Evolutionary conservation across 2,113 vertebrate genomes (phyloP).

Genomic region (Nothobranchius furzeri): DNA sequence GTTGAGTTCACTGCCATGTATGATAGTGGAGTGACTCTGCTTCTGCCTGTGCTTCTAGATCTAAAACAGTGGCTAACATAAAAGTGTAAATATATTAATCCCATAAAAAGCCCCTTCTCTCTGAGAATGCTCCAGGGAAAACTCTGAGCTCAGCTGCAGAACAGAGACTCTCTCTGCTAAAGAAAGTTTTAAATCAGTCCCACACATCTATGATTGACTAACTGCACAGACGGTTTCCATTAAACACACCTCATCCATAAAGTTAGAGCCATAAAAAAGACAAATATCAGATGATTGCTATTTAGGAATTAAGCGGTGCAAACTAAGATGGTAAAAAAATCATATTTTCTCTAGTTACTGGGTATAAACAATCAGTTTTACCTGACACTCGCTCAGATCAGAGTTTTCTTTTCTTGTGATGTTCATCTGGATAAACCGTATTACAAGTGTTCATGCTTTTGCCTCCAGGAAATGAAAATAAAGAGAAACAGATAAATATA

Average conservation of each 20-base stretch:
- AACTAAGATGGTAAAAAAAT: not conserved
- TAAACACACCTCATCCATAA: not conserved
- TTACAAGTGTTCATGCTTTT: slow-evolving; percentile 67
- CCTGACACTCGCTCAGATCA: slow-evolving; percentile 31
- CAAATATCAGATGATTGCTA: slow-evolving; percentile 1
- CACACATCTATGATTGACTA: slow-evolving; percentile 1
- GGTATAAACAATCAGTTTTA: slow-evolving; percentile 3
- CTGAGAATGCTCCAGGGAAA: slow-evolving; percentile 13
- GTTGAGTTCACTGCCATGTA: slow-evolving; percentile 30
- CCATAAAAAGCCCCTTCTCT: slow-evolving; percentile 9
- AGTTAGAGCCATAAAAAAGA: not conserved
- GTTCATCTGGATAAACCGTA: slow-evolving; percentile 61
- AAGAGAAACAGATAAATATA: no score
- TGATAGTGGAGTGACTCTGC: slow-evolving; percentile 31
- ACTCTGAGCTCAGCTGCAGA: slow-evolving; percentile 10
- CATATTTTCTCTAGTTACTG: no score
- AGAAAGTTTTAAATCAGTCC: slow-evolving; percentile 2
- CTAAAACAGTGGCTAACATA: slow-evolving; percentile 22
- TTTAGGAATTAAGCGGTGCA: no score
- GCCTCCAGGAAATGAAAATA: not conserved
- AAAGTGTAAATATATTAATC: slow-evolving; percentile 15
- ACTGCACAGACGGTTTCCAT: slow-evolving; percentile 19
- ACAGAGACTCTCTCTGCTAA: slow-evolving; percentile 17
- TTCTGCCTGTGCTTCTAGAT: slow-evolving; percentile 19
- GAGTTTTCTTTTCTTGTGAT: slow-evolving; percentile 60